Base-by-base conservation (phyloP, 2,888 invertebrate species). In the Rhogogaster chlorosoma region DNA sequence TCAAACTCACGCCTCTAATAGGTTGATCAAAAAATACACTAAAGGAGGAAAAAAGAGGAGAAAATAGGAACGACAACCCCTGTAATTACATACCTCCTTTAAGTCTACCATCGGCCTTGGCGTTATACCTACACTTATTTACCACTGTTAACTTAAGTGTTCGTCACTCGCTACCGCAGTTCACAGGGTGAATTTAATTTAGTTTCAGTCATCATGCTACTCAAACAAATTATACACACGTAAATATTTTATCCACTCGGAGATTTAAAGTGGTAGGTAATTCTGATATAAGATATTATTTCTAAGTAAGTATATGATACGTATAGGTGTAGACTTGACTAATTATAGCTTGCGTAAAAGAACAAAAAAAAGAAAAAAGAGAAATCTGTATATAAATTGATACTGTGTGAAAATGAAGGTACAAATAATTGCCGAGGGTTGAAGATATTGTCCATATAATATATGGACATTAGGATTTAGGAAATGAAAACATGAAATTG, bases 41-140 rank as follows among this genome's bases (percentile, higher is more conserved):
- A 26, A 32, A 67, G 32, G 32, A 32, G 4, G 18, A 67, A 32
- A 26, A 18, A 67, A 67, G 26, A 1, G 26, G 9, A 10, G 6
- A 32, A 67, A 67, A 32, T 67, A 18, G 15, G 15, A 67, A 67
- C 67, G 15, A 12, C 32, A 32, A 67, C 32, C 32, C 29, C 32
- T 67, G 18, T 67, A 67, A 67, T 67, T 18, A 53, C 53, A 53
- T 53, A 67, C 67, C 29, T 32, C 32, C 32, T 67, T 67, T n/a
- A 53, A 32, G 67, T 67, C 18, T 15, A 67, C 29, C 67, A 32
- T 67, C 67, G 67, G 7, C 67, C 67, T 67, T 32, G 67, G 18
- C 18, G 67, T 67, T 67, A 53, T 53, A 67, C 67, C 67, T 32
- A 67, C 67, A 67, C 67, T 67, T 32, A 32, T 67, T 32, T 32